Percentiles rank a stretch among this genome's conserved stretches.
Conservation (phyloP, 2,888 invertebrate species). For the Piscicola geometra region DNA sequence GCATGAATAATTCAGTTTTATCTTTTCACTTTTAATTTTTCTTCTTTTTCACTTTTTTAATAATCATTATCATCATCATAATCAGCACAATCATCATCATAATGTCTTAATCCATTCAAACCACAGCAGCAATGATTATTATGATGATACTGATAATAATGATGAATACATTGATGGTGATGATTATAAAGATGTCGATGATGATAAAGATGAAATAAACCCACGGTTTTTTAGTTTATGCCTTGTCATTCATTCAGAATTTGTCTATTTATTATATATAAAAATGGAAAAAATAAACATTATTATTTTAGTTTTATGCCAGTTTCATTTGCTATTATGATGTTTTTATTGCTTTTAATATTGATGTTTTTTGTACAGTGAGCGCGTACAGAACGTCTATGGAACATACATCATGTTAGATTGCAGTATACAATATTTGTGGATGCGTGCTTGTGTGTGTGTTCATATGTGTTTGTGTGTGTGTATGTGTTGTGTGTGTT, state of each 20-base stretch:
- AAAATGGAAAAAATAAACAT: too few relatives aligned
- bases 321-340: neutral
- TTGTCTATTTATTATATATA: too few relatives aligned
- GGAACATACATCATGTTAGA: neutral
- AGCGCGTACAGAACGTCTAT: neutral
- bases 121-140: too few relatives aligned
- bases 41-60: neutral
- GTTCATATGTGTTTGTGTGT: neutral
- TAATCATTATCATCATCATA: constrained; percentile 19
- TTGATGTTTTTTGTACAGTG: constrained; percentile 5
- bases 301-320: too few relatives aligned
- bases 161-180: too few relatives aligned
- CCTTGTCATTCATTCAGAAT: neutral
- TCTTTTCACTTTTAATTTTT: too few relatives aligned
- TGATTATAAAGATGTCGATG: too few relatives aligned
- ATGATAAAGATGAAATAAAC: too few relatives aligned
- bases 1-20: too few relatives aligned
- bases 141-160: too few relatives aligned
- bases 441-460: neutral
- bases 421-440: constrained; percentile 24
- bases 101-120: too few relatives aligned
- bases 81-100: constrained; percentile 20
- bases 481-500: constrained; percentile 21
- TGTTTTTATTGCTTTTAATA: constrained; percentile 2
- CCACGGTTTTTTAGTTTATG: too few relatives aligned